Conservation (phyloP, 2,888 invertebrate genomes). For the Stenodema calcarata region DNA sequence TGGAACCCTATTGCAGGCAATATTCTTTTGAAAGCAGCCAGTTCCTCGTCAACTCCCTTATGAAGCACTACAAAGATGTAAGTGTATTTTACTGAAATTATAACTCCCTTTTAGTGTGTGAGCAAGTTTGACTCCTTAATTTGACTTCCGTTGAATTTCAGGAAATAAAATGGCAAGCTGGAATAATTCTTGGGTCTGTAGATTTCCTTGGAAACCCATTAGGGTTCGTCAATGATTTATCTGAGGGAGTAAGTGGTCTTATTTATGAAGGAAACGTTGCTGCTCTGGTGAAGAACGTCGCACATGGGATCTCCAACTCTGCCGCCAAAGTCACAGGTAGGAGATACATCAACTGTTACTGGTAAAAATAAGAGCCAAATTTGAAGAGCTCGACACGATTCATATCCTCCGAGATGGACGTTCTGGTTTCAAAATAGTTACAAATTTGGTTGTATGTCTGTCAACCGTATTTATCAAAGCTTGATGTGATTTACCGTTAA, state of each 20-base stretch:
- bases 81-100: constrained; percentile 24
- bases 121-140: not conserved
- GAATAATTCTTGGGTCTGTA: constrained; percentile 92
- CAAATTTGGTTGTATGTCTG: too few relatives aligned
- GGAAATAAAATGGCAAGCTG: constrained; percentile 94
- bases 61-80: constrained; percentile 85
- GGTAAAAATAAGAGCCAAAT: too few relatives aligned
- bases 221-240: constrained; percentile 93
- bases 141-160: constrained; percentile 60
- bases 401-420: too few relatives aligned
- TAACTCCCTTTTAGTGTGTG: not conserved
- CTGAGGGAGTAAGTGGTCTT: constrained; percentile 91
- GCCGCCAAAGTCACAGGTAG: constrained; percentile 88
- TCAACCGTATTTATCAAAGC: too few relatives aligned
- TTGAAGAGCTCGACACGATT: too few relatives aligned
- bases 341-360: not conserved
- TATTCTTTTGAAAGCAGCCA: constrained; percentile 92
- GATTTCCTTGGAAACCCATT: constrained; percentile 98
- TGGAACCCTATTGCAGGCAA: constrained; percentile 84
- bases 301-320: constrained; percentile 96
- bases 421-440: too few relatives aligned
- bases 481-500: too few relatives aligned
- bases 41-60: constrained; percentile 79
- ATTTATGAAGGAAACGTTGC: constrained; percentile 92
- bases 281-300: constrained; percentile 91